Evolutionary conservation across 2,797 vertebrate genomes (phyloP).

Genomic region (Phoxinus dragarum): DNA sequence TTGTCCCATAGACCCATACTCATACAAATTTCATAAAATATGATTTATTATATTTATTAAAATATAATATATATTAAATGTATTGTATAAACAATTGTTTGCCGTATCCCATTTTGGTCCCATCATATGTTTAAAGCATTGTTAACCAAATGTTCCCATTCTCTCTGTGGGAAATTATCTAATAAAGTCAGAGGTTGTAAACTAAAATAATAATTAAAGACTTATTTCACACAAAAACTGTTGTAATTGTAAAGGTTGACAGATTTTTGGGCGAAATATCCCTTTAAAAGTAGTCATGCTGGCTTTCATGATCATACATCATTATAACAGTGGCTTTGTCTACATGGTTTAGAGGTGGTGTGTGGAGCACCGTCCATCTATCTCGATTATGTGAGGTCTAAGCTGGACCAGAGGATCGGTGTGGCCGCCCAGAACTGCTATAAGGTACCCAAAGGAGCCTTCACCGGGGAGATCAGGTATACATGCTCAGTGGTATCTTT

Average conservation of each 20-base stretch:
- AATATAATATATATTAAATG: too few species aligned
- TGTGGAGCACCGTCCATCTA: constrained; percentile 84
- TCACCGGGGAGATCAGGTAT: constrained; percentile 88
- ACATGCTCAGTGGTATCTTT: not conserved
- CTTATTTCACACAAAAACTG: not conserved
- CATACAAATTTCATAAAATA: too few species aligned
- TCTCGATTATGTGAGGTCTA: constrained; percentile 83
- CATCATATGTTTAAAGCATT: not conserved
- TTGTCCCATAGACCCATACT: too few species aligned
- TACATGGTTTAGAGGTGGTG: constrained; percentile 80
- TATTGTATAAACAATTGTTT: not conserved
- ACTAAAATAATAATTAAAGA: not conserved
- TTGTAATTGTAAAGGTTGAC: not conserved
- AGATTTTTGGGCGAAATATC: not conserved
- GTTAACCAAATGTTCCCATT: not conserved
- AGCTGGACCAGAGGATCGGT: constrained; percentile 80
- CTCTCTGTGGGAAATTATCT: not conserved
- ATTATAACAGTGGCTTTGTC: not conserved
- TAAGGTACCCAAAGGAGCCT: constrained; percentile 85
- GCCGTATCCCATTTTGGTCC: too few species aligned
- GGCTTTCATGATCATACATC: not conserved
- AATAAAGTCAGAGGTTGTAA: not conserved
- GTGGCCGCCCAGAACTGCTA: constrained; percentile 88
- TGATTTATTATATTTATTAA: not conserved
- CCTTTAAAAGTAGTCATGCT: not conserved